phyloP scores from a whole-genome alignment of 2,888 invertebrate genomes.

The Autographa gamma region DNA sequence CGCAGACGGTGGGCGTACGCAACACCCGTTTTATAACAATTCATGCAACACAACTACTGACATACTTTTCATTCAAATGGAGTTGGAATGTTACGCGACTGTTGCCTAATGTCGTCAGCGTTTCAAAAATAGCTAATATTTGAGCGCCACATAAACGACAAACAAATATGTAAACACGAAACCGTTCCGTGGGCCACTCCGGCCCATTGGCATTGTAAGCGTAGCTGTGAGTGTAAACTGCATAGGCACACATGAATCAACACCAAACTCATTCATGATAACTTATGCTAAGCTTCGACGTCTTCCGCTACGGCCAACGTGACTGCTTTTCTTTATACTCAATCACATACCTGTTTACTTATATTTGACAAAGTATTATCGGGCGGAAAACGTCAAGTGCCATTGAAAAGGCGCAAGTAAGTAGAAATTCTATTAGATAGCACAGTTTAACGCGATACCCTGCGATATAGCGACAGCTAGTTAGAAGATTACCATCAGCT shows the following conservation, averaged over 20 bases:
- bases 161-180: slow-evolving; percentile 43
- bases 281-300: background rate
- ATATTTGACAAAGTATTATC: slow-evolving; percentile 9
- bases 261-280: slow-evolving; percentile 12
- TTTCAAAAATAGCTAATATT: slow-evolving; percentile 58
- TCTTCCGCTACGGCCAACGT: slow-evolving; percentile 3
- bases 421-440: slow-evolving; percentile 59
- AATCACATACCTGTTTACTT: slow-evolving; percentile 6
- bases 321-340: background rate
- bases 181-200: slow-evolving; percentile 16
- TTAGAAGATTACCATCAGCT: slow-evolving; percentile 80
- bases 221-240: slow-evolving; percentile 25
- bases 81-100: slow-evolving; percentile 57
- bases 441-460: slow-evolving; percentile 68
- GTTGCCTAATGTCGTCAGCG: slow-evolving; percentile 49
- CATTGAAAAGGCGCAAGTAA: slow-evolving; percentile 29
- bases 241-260: slow-evolving; percentile 3
- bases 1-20: slow-evolving; percentile 73
- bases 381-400: slow-evolving; percentile 5
- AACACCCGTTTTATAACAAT: slow-evolving; percentile 71
- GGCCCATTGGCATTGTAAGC: slow-evolving; percentile 29
- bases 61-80: slow-evolving; percentile 62
- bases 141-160: slow-evolving; percentile 36
- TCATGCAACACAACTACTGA: slow-evolving; percentile 66
- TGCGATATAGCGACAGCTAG: slow-evolving; percentile 76